Base-by-base conservation (phyloP, 2,797 vertebrate genomes). In the Enteromius argenteus region DNA sequence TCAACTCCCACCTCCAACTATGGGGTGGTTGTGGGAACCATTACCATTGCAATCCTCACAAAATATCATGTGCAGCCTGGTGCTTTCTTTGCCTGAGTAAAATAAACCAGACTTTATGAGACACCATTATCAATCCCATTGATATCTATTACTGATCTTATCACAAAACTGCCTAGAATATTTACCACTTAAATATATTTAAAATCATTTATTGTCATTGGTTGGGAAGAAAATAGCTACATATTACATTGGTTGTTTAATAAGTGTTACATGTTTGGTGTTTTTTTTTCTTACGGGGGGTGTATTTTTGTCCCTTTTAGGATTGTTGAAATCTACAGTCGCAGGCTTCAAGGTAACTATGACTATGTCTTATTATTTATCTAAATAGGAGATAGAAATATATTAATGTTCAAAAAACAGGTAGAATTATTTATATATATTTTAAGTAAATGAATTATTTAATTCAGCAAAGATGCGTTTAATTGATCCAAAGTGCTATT, bases 261-360 rank as follows among this genome's bases (percentile, higher is more conserved):
- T 23, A 15, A 75, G 32, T 32, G 46, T 13, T 14, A 10, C 35
- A 23, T 58, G 37, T 58, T 75, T 58, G 11, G 30, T n/a, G 10
- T 51, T 2, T 58, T 69, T 42, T 56, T 37, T 10, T 27, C 35
- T 56, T 19, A 10, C 14, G 0, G 4, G 1, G 23, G 44, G 17
- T 81, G 2, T 7, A 68, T 82, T 42, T 32, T 86, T 86, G 85
- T 73, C 6, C 84, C 84, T 88, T 62, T 91, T 89, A 97, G 96
- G 92, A 96, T 96, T 91, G 96, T 96, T 85, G 96, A 97, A 92
- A 95, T 97, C 87, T 97, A 90, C 90, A 96, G 96, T 82, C 92
- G 96, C 62, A 95, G 96, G 87, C 95, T 97, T 89, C 96, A 97
- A 95, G 96, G 96, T 96, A 89, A 89, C 9, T 4, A 72, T 46